Base-by-base conservation (phyloP, 2,888 invertebrate species). In the Drosophila meridionalis region DNA sequence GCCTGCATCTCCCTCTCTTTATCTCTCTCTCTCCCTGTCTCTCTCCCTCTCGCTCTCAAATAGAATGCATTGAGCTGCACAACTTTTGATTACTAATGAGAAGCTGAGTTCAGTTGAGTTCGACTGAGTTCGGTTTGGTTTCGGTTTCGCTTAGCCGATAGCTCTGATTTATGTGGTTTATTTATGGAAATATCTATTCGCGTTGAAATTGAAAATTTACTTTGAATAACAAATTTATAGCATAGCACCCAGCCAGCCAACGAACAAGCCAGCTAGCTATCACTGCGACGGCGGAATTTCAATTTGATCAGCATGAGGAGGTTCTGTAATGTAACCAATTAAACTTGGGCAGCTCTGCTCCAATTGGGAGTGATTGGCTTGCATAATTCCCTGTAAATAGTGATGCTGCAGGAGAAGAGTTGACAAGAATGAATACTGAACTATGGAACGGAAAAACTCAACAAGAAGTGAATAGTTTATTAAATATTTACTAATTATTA, bases 11-110 rank as follows among this genome's bases (percentile, higher is more conserved):
- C 11, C 3, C n/a, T 43, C 45, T 30, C 12, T 45, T 12, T 30
- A 47, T 45, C 28, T 7, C 42, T 42, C 20, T 34, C n/a, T 40
- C 28, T 43, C 30, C n/a, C 6, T 32, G 12, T 40, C 20, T 48
- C 40, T 7, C 43, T 42, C 32, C 38, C 34, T 45, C n/a, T 42
- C 34, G 0, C 38, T 12, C 11, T 69, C 55, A 57, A 74, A 69
- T 70, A 89, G 86, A 86, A 87, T 82, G 82, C 76, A 78, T 60
- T 73, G 76, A 59, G 52, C n/a, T 68, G 85, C 83, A 87, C 87
- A 86, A 69, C 89, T 90, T 83, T 90, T 83, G 87, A 86, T 87
- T 87, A 87, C 87, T 90, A 87, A 87, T 87, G 90, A 90, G 56
- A 38, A 55, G 83, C 69, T 74, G 26, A 56, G 58, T 70, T 74